phyloP scores from a whole-genome alignment of 2,113 vertebrate species.

The Neolamprologus sp. region DNA sequence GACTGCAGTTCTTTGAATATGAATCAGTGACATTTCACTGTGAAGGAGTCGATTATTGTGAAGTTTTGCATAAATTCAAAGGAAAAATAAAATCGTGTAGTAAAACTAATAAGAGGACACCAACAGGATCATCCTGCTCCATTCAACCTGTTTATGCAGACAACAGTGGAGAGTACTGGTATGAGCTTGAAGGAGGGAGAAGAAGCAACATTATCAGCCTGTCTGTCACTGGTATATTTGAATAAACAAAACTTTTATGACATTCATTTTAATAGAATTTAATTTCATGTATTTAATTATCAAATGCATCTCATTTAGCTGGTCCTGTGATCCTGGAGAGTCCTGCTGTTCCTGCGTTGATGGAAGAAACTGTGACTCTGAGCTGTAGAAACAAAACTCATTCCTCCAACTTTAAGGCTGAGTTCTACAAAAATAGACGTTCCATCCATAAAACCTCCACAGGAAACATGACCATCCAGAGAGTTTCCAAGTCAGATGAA shows the following conservation, averaged over 20 bases:
- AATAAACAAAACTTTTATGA: not conserved
- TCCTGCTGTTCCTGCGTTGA: not conserved
- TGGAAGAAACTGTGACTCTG: not conserved
- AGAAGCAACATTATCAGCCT: not conserved
- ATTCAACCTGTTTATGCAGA: not conserved
- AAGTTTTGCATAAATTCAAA: not conserved
- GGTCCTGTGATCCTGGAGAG: not conserved
- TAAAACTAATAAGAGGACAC: not conserved
- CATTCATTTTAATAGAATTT: not conserved
- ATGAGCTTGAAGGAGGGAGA: not conserved
- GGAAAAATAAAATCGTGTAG: rapidly evolving
- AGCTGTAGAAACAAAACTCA: rapidly evolving
- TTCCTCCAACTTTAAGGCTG: not conserved
- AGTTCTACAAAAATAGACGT: not conserved
- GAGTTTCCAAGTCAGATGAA: not conserved
- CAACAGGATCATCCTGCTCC: not conserved
- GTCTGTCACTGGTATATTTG: not conserved
- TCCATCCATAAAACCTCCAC: not conserved
- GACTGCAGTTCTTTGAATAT: not conserved
- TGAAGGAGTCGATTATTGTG: not conserved
- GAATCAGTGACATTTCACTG: rapidly evolving
- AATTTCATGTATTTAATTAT: not conserved
- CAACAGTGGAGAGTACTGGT: not conserved
- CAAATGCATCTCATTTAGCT: rapidly evolving
- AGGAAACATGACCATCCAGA: not conserved